Percentiles rank a stretch among this genome's conserved stretches.
These are phyloP conservation scores for Zoanthus sociatus DNA, from an alignment of 92 coral and sea anemone species.

Conservation along the genomic window DNA sequence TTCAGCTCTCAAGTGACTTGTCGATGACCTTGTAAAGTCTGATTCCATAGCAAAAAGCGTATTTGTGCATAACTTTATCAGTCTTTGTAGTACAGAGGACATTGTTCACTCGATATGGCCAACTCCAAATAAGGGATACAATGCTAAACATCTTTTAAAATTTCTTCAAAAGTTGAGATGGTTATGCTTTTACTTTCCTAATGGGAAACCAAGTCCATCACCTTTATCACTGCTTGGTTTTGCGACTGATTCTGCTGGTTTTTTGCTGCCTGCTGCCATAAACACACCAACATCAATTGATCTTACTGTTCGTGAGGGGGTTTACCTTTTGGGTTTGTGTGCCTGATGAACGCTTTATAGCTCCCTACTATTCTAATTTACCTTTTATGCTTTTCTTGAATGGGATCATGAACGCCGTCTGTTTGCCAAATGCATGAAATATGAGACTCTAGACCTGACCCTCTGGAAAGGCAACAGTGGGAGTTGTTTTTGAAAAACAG, in stretches of 20 bases:
- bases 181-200: neutral
- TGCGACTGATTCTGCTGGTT: constrained; percentile 74
- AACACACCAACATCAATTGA: constrained; percentile 56
- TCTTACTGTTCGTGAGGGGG: no score
- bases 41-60: constrained; percentile 46
- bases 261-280: constrained; percentile 60
- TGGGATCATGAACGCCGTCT: neutral
- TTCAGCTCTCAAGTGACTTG: constrained; percentile 47
- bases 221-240: constrained; percentile 49
- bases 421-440: constrained; percentile 45
- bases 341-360: constrained; percentile 38
- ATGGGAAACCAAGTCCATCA: neutral
- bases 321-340: neutral
- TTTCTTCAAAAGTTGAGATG: constrained; percentile 48
- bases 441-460: constrained; percentile 38
- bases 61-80: constrained; percentile 24
- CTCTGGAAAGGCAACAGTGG: constrained; percentile 17
- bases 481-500: neutral
- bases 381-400: neutral
- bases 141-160: neutral
- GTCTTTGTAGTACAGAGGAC: no score
- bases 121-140: neutral
- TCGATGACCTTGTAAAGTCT: constrained; percentile 22
- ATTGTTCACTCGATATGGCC: constrained; percentile 29
- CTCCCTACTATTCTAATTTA: neutral